Evolutionary conservation across 2,113 vertebrate species (phyloP).

Genomic region (Psilopsiagon aurifrons): DNA sequence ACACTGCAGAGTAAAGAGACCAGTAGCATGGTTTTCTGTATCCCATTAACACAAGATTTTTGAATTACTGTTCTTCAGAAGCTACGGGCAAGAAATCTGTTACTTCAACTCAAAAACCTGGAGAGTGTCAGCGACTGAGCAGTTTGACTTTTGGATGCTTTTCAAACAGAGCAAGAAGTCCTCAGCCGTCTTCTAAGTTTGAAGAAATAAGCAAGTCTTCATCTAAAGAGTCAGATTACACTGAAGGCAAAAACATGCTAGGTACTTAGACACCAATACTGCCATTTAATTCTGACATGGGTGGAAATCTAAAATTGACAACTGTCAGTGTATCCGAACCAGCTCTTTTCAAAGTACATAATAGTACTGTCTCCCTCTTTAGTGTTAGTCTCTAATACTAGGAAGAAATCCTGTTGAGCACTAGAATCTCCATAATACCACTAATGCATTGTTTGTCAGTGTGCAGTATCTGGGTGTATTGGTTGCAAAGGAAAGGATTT

Average conservation of each 20-base stretch:
- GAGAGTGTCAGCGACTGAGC: conserved; percentile 89
- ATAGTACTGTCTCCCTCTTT: neutral
- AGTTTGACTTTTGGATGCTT: conserved; percentile 94
- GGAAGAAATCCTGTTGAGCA: neutral
- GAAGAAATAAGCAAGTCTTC: conserved; percentile 76
- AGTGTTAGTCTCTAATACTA: neutral
- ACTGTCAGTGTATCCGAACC: neutral
- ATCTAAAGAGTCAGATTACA: conserved; percentile 52
- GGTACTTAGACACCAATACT: conserved; percentile 51
- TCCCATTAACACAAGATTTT: neutral
- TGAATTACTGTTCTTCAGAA: conserved; percentile 71
- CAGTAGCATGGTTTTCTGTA: neutral
- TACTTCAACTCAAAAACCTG: conserved; percentile 70
- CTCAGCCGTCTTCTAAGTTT: conserved; percentile 80
- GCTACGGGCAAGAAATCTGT: conserved; percentile 77
- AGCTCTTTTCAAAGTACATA: neutral
- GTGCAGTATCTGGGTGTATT: neutral
- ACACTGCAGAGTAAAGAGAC: neutral
- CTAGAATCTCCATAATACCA: neutral
- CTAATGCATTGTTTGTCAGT: neutral
- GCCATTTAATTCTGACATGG: neutral
- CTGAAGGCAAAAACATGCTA: conserved; percentile 47
- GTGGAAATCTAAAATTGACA: neutral
- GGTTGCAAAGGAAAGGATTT: neutral
- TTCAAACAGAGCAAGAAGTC: conserved; percentile 87